These are phyloP conservation scores for Pholis gunnellus DNA, from an alignment of 2,113 vertebrate species.

Conservation along the genomic window DNA sequence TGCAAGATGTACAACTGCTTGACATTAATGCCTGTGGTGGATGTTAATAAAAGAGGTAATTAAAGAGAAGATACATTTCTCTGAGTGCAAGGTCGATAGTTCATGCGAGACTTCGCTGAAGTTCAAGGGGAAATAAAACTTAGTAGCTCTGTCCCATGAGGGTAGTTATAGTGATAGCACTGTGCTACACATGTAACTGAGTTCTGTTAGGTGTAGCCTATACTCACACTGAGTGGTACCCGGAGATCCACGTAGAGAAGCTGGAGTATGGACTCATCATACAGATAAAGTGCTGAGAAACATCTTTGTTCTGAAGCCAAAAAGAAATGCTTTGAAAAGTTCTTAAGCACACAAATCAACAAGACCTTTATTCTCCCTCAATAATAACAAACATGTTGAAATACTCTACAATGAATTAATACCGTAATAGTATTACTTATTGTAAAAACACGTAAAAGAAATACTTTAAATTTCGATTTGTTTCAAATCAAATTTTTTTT, in stretches of 20 bases:
- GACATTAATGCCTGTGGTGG: constrained; percentile 48
- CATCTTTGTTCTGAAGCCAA: background rate
- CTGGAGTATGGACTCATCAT: background rate
- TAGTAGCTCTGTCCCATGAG: constrained; percentile 10
- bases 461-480: background rate
- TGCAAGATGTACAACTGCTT: constrained; percentile 45
- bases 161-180: constrained; percentile 19
- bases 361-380: background rate
- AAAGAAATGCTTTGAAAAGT: background rate
- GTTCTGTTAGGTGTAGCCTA: constrained; percentile 4
- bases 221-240: background rate
- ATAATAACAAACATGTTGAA: background rate
- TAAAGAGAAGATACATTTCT: constrained; percentile 46
- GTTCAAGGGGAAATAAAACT: constrained; percentile 45
- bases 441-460: background rate
- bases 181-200: constrained; percentile 20
- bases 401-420: background rate
- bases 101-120: constrained; percentile 53
- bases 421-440: background rate
- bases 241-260: background rate
- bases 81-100: constrained; percentile 40
- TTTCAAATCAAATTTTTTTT: background rate
- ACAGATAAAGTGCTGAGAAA: background rate
- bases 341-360: background rate
- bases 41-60: constrained; percentile 56